Evolutionary conservation across 2,113 vertebrate genomes (phyloP).

Genomic region (Vidua macroura): DNA sequence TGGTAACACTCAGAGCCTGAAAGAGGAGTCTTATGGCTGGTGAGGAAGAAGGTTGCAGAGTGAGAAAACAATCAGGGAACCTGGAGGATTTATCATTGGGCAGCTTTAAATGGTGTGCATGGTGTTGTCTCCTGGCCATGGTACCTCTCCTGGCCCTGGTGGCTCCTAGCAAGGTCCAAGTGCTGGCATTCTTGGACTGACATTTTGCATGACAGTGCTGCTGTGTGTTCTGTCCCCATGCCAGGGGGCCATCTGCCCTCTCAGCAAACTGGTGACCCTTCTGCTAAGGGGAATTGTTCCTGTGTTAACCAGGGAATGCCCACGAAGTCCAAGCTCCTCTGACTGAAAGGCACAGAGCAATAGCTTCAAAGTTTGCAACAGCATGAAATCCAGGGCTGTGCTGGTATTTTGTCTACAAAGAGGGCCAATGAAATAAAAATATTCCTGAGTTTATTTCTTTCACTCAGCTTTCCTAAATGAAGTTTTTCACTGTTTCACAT

Average conservation of each 20-base stretch:
- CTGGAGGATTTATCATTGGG: neutral
- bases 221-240: neutral
- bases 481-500: neutral
- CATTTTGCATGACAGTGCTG: neutral
- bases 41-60: neutral
- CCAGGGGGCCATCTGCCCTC: neutral
- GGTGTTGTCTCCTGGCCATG: neutral
- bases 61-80: neutral
- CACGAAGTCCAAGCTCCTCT: neutral
- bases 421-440: neutral
- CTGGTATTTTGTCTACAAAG: neutral
- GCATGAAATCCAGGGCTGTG: neutral
- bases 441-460: neutral
- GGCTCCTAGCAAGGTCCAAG: fast-evolving
- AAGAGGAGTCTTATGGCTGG: neutral
- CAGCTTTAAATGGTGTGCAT: fast-evolving
- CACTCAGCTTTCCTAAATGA: neutral
- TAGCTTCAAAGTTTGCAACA: fast-evolving
- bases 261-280: neutral
- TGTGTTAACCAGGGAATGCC: neutral
- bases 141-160: neutral
- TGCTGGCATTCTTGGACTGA: neutral
- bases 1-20: neutral
- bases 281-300: neutral
- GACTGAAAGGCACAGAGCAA: too few species aligned